phyloP scores from a whole-genome alignment of 2,888 invertebrate species.

The Chrysolina haemoptera region DNA sequence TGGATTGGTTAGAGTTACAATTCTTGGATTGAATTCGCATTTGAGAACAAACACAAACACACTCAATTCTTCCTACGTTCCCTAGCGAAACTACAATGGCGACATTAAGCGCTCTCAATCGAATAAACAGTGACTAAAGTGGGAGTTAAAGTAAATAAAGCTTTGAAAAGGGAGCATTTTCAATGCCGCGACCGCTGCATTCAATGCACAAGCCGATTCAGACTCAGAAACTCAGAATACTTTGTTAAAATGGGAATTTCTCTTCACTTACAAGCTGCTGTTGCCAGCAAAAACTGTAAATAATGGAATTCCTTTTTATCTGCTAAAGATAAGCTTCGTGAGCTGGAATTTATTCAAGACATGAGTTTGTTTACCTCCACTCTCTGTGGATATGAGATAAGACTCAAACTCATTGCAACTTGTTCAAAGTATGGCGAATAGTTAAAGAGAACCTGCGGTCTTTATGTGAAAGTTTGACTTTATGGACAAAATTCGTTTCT shows the following conservation, averaged over 20 bases:
- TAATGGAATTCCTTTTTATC: conserved; percentile 26
- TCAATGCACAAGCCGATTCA: neutral
- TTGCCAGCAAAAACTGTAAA: conserved; percentile 29
- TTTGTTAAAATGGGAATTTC: conserved; percentile 34
- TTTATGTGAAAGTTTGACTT: no score
- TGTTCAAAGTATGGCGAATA: neutral
- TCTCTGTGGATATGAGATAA: neutral
- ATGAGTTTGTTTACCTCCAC: neutral
- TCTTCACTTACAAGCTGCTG: conserved; percentile 29
- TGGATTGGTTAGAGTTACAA: no score
- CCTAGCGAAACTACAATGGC: neutral
- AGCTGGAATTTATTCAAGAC: neutral
- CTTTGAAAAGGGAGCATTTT: conserved; percentile 30
- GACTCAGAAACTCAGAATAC: conserved; percentile 30
- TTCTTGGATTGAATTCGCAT: no score
- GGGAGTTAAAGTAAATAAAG: conserved; percentile 32
- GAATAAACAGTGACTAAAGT: conserved; percentile 35
- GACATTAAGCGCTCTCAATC: conserved; percentile 28
- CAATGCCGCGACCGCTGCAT: conserved; percentile 29
- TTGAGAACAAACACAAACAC: neutral
- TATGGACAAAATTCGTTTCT: no score
- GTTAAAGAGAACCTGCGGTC: no score
- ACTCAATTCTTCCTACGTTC: neutral
- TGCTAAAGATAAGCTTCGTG: neutral
- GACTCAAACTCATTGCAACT: neutral